Conservation (phyloP, 2,113 vertebrate species). For the Hypomesus transpacificus region DNA sequence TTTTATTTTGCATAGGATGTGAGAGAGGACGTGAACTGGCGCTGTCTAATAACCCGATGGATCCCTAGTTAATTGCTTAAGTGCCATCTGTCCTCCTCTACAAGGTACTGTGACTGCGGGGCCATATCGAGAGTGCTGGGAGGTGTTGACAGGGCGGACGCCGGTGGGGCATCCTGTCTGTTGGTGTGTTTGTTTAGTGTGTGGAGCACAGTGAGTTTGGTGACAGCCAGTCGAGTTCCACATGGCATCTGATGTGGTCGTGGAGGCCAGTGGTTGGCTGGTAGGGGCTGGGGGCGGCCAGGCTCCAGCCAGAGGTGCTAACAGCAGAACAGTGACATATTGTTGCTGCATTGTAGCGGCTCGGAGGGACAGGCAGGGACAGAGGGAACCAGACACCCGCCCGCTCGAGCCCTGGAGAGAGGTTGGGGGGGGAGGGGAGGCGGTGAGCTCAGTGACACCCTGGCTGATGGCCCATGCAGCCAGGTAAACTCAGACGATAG, state of each 20-base stretch:
- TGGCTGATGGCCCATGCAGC: slow-evolving; percentile 49
- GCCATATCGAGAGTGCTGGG: slow-evolving; percentile 19
- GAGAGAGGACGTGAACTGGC: slow-evolving; percentile 26
- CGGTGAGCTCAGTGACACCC: slow-evolving; percentile 44
- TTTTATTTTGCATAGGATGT: neutral
- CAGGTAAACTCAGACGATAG: slow-evolving; percentile 29
- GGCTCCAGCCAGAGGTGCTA: slow-evolving; percentile 47
- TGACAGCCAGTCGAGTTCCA: slow-evolving; percentile 63
- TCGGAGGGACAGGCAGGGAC: slow-evolving; percentile 33
- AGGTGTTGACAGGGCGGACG: slow-evolving; percentile 53
- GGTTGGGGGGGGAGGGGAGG: slow-evolving; percentile 50
- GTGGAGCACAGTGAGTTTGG: slow-evolving; percentile 53
- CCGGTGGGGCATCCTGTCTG: slow-evolving; percentile 39
- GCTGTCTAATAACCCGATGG: slow-evolving; percentile 55
- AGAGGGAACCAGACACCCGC: slow-evolving; percentile 60
- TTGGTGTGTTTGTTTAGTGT: slow-evolving; percentile 46
- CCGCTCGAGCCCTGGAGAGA: slow-evolving; percentile 43
- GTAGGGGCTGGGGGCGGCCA: slow-evolving; percentile 33
- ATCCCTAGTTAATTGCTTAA: slow-evolving; percentile 59
- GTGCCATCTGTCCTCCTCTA: slow-evolving; percentile 58
- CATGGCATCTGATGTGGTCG: slow-evolving; percentile 58
- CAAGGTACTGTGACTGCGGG: slow-evolving; percentile 50
- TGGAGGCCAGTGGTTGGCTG: slow-evolving; percentile 41
- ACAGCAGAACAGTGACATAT: slow-evolving; percentile 65
- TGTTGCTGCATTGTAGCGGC: slow-evolving; percentile 51